These are phyloP conservation scores for Pristionchus maxplancki DNA, from an alignment of 2,888 invertebrate species.

Conservation along the genomic window DNA sequence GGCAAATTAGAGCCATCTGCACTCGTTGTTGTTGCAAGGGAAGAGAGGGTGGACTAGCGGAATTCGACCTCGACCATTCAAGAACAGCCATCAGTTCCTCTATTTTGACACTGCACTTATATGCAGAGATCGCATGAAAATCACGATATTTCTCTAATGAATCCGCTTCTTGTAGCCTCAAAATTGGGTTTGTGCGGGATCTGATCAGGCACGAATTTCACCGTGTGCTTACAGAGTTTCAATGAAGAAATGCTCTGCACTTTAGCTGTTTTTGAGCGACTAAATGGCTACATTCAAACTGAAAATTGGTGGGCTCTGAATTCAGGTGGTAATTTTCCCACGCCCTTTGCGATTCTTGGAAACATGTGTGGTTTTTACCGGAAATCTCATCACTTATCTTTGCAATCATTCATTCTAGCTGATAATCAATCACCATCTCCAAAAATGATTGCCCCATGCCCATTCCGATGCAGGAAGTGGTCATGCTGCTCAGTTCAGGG, in stretches of 20 bases:
- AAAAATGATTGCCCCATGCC: no score
- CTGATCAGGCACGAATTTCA: background rate
- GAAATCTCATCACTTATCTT: no score
- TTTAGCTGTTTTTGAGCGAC: background rate
- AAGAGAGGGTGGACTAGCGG: background rate
- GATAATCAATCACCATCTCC: background rate
- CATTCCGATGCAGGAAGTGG: background rate
- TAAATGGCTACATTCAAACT: background rate
- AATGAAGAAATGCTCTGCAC: background rate
- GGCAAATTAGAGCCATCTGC: background rate
- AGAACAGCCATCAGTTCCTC: no score
- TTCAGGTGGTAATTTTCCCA: background rate
- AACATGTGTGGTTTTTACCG: background rate
- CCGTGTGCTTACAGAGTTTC: background rate
- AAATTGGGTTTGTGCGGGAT: background rate
- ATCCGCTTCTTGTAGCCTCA: no score
- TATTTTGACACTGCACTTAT: no score
- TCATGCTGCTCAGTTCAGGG: background rate
- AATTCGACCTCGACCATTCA: background rate
- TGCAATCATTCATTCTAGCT: no score
- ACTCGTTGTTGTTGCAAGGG: background rate
- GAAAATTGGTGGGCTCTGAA: background rate
- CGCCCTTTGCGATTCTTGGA: background rate
- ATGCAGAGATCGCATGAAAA: no score
- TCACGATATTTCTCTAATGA: no score